These are phyloP conservation scores for Trichogramma evanescens DNA, from an alignment of 2,888 invertebrate species.

Conservation along the genomic window DNA sequence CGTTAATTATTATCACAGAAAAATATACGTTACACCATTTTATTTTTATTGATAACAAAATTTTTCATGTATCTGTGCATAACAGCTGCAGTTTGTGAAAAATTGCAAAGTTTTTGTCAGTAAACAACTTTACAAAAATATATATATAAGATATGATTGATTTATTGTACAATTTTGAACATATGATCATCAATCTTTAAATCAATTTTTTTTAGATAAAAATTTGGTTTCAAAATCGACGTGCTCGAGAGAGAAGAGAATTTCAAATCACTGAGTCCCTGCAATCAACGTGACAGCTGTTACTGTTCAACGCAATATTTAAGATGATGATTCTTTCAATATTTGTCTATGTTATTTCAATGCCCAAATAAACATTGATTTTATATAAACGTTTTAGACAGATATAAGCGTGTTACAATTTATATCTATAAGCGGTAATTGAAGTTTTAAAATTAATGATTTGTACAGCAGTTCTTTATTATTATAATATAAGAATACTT, in stretches of 20 bases:
- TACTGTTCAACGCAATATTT: neutral
- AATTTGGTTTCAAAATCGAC: constrained; percentile 78
- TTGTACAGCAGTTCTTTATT: constrained; percentile 16
- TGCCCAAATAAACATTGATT: constrained; percentile 7
- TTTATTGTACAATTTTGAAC: neutral
- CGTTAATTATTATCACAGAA: constrained; percentile 8
- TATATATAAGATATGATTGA: neutral
- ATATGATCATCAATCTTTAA: neutral
- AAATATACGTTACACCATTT: constrained; percentile 13
- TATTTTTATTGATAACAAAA: neutral
- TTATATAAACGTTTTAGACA: constrained; percentile 16
- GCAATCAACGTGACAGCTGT: constrained; percentile 5
- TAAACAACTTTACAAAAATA: constrained; percentile 12
- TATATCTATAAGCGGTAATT: constrained; percentile 15
- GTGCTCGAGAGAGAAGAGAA: constrained; percentile 69
- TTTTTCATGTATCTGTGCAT: neutral
- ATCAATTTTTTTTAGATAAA: constrained; percentile 41
- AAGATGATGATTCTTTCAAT: constrained; percentile 2
- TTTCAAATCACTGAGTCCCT: constrained; percentile 16
- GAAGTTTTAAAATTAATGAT: constrained; percentile 20
- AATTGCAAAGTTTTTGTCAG: constrained; percentile 1
- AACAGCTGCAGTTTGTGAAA: constrained; percentile 1
- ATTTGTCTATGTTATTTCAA: constrained; percentile 3
- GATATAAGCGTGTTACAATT: constrained; percentile 11
- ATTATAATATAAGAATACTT: constrained; percentile 21